Conservation (phyloP, 2,797 vertebrate genomes). For the Sandelia bainsii region DNA sequence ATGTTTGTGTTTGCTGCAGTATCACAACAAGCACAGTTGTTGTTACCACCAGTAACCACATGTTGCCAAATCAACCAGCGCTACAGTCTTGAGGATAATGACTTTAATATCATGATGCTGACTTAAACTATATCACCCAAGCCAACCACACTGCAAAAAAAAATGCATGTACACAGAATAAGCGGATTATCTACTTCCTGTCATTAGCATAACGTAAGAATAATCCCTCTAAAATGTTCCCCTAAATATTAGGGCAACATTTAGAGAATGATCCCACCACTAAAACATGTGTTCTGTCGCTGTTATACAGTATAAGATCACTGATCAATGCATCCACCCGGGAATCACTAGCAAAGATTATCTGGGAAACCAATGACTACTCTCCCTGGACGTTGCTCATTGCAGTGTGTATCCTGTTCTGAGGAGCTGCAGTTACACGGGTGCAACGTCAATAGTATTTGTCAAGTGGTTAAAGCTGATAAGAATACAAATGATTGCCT, state of each 20-base stretch:
- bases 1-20: neutral
- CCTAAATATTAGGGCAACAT: constrained; percentile 2
- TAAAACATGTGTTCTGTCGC: constrained; percentile 16
- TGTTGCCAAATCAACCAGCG: constrained; percentile 5
- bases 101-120: neutral
- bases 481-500: constrained; percentile 76
- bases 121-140: neutral
- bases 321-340: constrained; percentile 50
- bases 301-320: constrained; percentile 31
- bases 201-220: constrained; percentile 24
- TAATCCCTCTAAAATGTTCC: constrained; percentile 28
- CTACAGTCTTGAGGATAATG: neutral
- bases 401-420: constrained; percentile 50
- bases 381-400: constrained; percentile 42
- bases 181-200: constrained; percentile 18
- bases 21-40: neutral
- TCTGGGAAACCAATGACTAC: constrained; percentile 50
- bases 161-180: constrained; percentile 21
- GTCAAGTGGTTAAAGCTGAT: constrained; percentile 77
- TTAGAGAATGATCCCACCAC: constrained; percentile 4
- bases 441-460: constrained; percentile 75
- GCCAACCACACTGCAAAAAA: neutral
- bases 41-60: neutral
- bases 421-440: constrained; percentile 53
- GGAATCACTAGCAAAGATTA: constrained; percentile 37